Evolutionary conservation across 2,797 vertebrate species (phyloP).

Genomic region (Lates japonicus): DNA sequence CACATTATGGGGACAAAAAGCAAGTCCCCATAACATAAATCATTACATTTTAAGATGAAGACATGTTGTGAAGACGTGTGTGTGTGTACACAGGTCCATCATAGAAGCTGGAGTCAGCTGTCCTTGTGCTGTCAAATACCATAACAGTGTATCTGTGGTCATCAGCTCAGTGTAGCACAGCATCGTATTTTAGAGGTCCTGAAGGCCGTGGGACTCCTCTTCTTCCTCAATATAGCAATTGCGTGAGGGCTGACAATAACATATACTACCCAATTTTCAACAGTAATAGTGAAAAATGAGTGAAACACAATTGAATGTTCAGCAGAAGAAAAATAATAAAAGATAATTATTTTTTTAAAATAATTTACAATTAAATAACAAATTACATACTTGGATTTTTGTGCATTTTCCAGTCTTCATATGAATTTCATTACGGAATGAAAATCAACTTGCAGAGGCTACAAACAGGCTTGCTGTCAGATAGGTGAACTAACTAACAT

Average conservation of each 20-base stretch:
- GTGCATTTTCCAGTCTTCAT: not conserved
- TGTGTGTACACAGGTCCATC: not conserved
- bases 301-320: not conserved
- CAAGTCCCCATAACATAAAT: too few species aligned
- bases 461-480: not conserved
- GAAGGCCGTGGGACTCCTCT: slow-evolving; percentile 17
- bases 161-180: slow-evolving; percentile 13
- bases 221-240: slow-evolving; percentile 5
- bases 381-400: slow-evolving; percentile 2
- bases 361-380: not conserved
- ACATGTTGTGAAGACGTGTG: too few species aligned
- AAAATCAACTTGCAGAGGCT: not conserved
- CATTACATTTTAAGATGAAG: too few species aligned
- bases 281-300: not conserved
- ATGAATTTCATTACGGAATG: not conserved
- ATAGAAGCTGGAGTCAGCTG: not conserved
- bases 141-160: slow-evolving; percentile 24
- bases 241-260: slow-evolving; percentile 5
- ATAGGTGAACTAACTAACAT: not conserved
- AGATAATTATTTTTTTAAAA: not conserved
- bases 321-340: not conserved
- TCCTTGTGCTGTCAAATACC: slow-evolving; percentile 41
- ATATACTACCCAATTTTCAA: not conserved
- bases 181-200: slow-evolving; percentile 28
- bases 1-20: too few species aligned